These are phyloP conservation scores for Phenganax marumi DNA, from an alignment of 92 coral and sea anemone species.

Conservation along the genomic window DNA sequence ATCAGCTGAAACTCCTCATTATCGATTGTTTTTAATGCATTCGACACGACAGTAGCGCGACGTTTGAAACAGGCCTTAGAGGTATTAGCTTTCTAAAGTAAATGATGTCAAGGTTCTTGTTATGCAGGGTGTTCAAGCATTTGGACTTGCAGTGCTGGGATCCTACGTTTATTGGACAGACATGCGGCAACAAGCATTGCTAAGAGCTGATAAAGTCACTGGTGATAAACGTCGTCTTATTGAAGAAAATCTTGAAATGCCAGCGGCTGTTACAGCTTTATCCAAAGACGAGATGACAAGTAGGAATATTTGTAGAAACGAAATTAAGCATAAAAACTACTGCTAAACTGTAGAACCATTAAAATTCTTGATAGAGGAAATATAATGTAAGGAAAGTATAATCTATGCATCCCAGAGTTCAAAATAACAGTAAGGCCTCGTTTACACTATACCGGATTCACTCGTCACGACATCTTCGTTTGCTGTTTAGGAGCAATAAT, in stretches of 20 bases:
- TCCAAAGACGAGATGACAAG: neutral
- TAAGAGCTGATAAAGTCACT: slow-evolving; percentile 78
- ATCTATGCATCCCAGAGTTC: too few species aligned
- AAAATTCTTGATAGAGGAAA: neutral
- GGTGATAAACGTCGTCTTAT: slow-evolving; percentile 65
- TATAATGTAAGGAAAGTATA: too few species aligned
- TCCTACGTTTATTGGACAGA: slow-evolving; percentile 85
- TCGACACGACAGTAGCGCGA: too few species aligned
- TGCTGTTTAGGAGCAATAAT: too few species aligned
- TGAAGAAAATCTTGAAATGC: slow-evolving; percentile 48
- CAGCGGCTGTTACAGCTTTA: slow-evolving; percentile 54
- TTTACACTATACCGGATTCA: too few species aligned
- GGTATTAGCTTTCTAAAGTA: too few species aligned
- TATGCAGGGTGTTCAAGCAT: slow-evolving; percentile 47
- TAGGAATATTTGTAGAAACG: too few species aligned
- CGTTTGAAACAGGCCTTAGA: too few species aligned
- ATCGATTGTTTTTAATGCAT: neutral
- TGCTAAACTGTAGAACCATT: neutral
- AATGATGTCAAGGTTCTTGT: slow-evolving; percentile 44
- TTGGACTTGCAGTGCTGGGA: slow-evolving; percentile 66
- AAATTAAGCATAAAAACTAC: neutral
- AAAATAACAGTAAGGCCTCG: too few species aligned
- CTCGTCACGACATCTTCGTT: too few species aligned
- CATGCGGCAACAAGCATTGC: slow-evolving; percentile 59
- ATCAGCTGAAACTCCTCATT: too few species aligned